phyloP scores from a whole-genome alignment of 2,113 vertebrate genomes.

The Balaeniceps rex region DNA sequence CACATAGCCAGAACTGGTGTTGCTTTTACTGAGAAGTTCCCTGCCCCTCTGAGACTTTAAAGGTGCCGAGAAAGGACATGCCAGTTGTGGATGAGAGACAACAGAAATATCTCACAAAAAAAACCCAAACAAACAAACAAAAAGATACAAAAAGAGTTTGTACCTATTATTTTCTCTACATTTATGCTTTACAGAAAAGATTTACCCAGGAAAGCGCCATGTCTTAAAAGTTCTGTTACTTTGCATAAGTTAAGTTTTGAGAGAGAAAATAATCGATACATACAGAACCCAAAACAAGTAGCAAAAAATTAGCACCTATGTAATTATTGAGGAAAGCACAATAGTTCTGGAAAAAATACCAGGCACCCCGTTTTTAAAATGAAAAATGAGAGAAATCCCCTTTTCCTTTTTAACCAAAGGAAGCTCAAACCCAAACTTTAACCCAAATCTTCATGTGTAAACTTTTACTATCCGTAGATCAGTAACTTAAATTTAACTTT shows the following conservation, averaged over 20 bases:
- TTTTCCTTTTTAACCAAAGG: background rate
- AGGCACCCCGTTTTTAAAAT: background rate
- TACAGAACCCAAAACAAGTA: background rate
- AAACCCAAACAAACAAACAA: background rate
- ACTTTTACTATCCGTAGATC: background rate
- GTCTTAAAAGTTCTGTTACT: background rate
- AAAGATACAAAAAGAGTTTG: background rate
- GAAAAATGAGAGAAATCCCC: background rate
- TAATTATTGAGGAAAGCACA: background rate
- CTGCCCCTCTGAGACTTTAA: background rate
- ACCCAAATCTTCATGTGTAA: background rate
- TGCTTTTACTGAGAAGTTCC: background rate
- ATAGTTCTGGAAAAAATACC: background rate
- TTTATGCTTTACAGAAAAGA: background rate
- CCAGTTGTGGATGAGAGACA: background rate
- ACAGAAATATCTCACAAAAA: background rate
- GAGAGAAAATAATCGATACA: background rate
- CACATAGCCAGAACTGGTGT: accelerated
- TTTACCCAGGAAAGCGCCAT: background rate
- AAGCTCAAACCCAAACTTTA: background rate
- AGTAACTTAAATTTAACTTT: background rate
- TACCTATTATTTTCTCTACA: background rate
- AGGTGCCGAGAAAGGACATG: background rate
- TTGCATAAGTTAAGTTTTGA: background rate
- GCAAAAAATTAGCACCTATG: background rate